Evolutionary conservation across 2,888 invertebrate species (phyloP), one percentile per base, ranked within the genome.

Genomic region (Empis livida): DNA sequence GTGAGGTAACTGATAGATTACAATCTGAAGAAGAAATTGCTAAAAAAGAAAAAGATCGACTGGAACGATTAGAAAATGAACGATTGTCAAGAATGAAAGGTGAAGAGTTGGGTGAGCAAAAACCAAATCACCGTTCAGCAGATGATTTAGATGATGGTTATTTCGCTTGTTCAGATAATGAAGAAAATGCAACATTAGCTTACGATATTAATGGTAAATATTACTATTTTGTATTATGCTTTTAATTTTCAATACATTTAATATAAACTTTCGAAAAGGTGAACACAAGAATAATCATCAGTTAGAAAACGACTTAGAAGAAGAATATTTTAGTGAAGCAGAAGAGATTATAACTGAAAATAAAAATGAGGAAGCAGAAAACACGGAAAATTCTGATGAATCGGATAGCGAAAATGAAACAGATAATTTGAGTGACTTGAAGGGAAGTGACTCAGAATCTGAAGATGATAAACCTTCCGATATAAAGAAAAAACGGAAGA

Each of bases 71-170:
- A 40, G 92, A 95, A 71, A 76, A 73, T 51, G 88, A 90, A 55
- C 73, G 91, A 49, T 61, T 84, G 41, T 71, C 76, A 48, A 75
- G 95, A 59, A 95, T 94, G 93, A 73, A 75, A 52, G 84, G 82
- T 9, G 57, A 71, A 50, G 61, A 65, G 41, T 60, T 65, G 37
- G 48, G 56, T 9, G 55, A 57, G 10, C 54, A 54, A 30, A 59
- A 61, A 48, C 60, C 62, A 8, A 78, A 78, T 56, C 88, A 91
- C 62, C 73, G 78, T 48, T 82, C 82, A 50, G 92, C 90, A 0
- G 93, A 93, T 71, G 91, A 89, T 64, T 74, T 93, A 48, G 90
- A 91, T 56, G 90, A 90, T 67, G 84, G 84, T 63, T 84, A 84
- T 59, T 76, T 76, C 37, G 64, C 78, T 51, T 79, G 80, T 45